Conservation (phyloP, 1,140 invertebrate species). For the Drosophila bipectinata region DNA sequence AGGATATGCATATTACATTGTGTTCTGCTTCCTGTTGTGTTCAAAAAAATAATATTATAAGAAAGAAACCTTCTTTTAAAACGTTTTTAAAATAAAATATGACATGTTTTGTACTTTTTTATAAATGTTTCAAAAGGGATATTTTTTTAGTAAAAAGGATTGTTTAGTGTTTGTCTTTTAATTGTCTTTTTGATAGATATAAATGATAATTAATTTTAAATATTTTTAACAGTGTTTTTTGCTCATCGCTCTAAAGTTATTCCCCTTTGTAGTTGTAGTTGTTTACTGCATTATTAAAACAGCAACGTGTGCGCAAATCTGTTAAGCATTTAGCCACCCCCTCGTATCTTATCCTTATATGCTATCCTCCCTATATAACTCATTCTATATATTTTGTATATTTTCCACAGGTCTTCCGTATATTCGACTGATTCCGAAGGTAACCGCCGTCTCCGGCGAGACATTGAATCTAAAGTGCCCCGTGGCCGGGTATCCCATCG, state of each 20-base stretch:
- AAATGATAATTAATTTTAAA: neutral
- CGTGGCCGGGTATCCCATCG: slow-evolving; percentile 92
- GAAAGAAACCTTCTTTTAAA: too few species aligned
- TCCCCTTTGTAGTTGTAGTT: slow-evolving; percentile 22
- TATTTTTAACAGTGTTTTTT: too few species aligned
- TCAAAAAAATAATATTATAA: neutral
- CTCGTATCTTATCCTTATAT: slow-evolving; percentile 4
- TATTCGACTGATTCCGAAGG: slow-evolving; percentile 92
- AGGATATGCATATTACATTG: slow-evolving; percentile 80
- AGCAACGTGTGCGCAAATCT: slow-evolving; percentile 69
- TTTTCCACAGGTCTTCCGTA: slow-evolving; percentile 89
- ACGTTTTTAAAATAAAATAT: too few species aligned
- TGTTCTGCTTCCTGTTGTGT: slow-evolving; percentile 46
- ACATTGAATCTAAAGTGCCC: slow-evolving; percentile 92
- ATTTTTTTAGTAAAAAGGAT: too few species aligned
- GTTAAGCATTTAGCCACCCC: slow-evolving; percentile 56
- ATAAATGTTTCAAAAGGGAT: neutral
- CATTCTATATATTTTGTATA: neutral
- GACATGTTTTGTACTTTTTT: neutral
- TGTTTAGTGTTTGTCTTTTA: too few species aligned
- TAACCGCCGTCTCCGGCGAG: slow-evolving; percentile 93
- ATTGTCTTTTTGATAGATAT: neutral
- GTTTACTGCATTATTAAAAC: slow-evolving; percentile 78
- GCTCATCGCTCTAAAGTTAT: neutral
- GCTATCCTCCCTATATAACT: slow-evolving; percentile 3